A percentile compares a stretch with the other conserved stretches of the same genome.
Conservation (phyloP, 2,113 vertebrate genomes). For the Fulmarus glacialis region DNA sequence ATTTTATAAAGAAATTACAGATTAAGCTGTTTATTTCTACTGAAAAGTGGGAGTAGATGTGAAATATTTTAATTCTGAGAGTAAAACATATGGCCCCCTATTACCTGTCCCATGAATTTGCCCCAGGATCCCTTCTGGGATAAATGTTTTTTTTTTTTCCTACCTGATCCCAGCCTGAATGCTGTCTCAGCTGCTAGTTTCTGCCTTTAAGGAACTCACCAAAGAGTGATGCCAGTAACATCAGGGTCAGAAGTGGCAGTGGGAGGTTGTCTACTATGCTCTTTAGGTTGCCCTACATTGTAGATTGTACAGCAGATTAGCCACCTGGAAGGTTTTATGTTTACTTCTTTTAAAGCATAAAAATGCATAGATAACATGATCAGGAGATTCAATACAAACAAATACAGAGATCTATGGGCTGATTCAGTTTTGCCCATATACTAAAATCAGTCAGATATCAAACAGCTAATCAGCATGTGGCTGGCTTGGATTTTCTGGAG, state of each 20-base stretch:
- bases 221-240: not conserved
- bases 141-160: not conserved
- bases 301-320: not conserved
- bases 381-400: not conserved
- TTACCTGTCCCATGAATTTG: not conserved
- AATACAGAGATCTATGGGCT: not conserved
- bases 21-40: not conserved
- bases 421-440: not conserved
- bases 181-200: not conserved
- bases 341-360: not conserved
- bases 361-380: not conserved
- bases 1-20: not conserved
- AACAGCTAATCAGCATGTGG: not conserved
- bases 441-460: not conserved
- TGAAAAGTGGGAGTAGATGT: not conserved
- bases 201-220: not conserved
- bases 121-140: not conserved
- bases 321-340: not conserved
- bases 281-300: not conserved
- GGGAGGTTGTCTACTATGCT: not conserved
- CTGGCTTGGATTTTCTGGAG: not conserved
- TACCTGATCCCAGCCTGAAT: not conserved
- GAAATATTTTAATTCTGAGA: not conserved
- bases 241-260: not conserved
- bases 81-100: not conserved